Base-by-base conservation (phyloP, 1,140 invertebrate species). In the Drosophila chauvacae region DNA sequence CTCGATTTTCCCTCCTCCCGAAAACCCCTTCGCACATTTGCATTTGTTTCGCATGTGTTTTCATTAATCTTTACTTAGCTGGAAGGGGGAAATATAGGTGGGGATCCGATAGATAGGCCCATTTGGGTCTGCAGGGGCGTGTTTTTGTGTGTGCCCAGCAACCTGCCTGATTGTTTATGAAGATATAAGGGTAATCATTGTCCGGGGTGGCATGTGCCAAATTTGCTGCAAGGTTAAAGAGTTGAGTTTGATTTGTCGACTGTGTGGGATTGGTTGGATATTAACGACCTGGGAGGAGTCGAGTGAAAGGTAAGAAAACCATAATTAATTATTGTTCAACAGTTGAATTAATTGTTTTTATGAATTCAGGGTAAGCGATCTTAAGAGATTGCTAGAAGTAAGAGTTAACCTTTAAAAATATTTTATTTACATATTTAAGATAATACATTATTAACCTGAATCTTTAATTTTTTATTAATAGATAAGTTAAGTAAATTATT, bases 1-100 rank as follows among this genome's bases (percentile, higher is more conserved):
- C 28, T 11, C 45, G 6, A 35, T 42, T 37, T 41, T 26, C 26
- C 30, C 0, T 14, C 39, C 45, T 20, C 20, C 18, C 3, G 6
- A 28, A 55, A 18, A 11, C 56, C 16, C 62, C 60, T 64, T 66
- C 20, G 71, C 72, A 73, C 76, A 86, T 81, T 88, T 69, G 84
- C 84, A 88, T 88, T 84, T 88, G 84, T 88, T 84, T 88, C 70
- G 80, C 85, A 88, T 77, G 69, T 88, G 84, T 88, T 90, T 88
- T 88, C 84, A 88, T 88, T 88, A 88, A 88, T 88, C 84, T 88
- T 87, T 78, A 57, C 72, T 71, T 64, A 68, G 39, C 44, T 58
- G 42, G 35, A 42, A 11, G 13, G 56, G 66, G 26, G 11, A 42
- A 26, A 50, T 64, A 48, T 50, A 30, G 48, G 48, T 42, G 56